Base-by-base conservation (phyloP, 2,888 invertebrate genomes). In the Ganaspis brasiliensis region DNA sequence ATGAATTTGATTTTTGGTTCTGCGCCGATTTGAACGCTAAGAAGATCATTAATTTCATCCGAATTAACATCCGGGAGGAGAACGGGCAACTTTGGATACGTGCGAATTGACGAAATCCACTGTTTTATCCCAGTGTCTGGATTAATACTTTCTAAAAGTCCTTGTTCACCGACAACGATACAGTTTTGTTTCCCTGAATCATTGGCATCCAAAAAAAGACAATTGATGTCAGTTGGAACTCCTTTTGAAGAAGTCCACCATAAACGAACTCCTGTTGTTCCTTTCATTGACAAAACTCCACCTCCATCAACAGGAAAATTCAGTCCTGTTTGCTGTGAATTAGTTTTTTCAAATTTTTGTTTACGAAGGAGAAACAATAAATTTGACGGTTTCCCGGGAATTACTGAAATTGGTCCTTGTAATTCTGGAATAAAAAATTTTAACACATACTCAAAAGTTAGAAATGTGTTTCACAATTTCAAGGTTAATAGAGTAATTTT, bases 351-450 rank as follows among this genome's bases (percentile, higher is more conserved):
- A 82, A 81, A 90, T 73, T 80, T 89, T 81, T 90, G 90, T 6
- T 95, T 95, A 76, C 95, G 93, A 85, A 96, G 95, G 78, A 96
- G 93, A 84, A 96, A 94, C 82, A 96, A 95, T 57, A 97, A 91
- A 91, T 96, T 96, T 37, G 89, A 85, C 0, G 89, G 89, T 49
- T 80, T 81, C 19, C 87, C 89, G 73, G 85, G 85, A 57, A 90
- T 79, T 21, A 89, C 83, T n/a, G 88, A 85, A 35, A 91, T 90
- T 74, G 87, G 89, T 8, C 90, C 89, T 67, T 87, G 85, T 74
- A 91, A 78, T 84, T 92, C 92, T 92, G 84, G 67, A 86, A 87
- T 49, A 52, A 3, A 72, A 16, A 71, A 67, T 57, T 26, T 52
- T 70, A 35, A 19, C 2, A n/a, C n/a, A n/a, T n/a, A n/a, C n/a